Percentiles rank a stretch among this genome's conserved stretches.
phyloP scores from a whole-genome alignment of 2,888 invertebrate genomes.

The Lordiphosa andalusiaca region DNA sequence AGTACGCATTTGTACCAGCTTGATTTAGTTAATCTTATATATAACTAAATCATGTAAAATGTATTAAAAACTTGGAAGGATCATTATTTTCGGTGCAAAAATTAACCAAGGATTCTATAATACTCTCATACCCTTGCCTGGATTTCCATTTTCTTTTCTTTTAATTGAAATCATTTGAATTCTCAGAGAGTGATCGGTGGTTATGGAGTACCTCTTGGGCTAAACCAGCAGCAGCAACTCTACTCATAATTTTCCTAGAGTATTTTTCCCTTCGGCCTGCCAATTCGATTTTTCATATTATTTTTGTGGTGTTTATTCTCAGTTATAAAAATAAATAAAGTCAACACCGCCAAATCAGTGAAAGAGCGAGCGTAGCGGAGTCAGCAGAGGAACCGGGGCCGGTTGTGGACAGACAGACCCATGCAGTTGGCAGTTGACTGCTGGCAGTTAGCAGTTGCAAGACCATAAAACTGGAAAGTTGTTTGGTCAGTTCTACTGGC shows the following conservation, averaged over 20 bases:
- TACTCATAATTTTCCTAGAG: slow-evolving; percentile 1
- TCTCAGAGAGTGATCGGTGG: too few relatives aligned
- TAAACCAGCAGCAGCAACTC: too few relatives aligned
- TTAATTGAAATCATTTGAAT: too few relatives aligned
- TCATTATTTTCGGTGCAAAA: too few relatives aligned
- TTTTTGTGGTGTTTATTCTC: slow-evolving; percentile 53
- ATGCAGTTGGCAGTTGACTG: slow-evolving; percentile 14
- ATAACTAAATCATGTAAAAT: too few relatives aligned
- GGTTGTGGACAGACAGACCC: slow-evolving; percentile 38
- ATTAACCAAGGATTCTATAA: too few relatives aligned
- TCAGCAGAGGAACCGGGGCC: slow-evolving; percentile 16
- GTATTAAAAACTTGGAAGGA: too few relatives aligned
- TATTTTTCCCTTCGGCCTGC: slow-evolving; percentile 13
- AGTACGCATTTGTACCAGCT: too few relatives aligned
- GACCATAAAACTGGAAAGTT: slow-evolving; percentile 73
- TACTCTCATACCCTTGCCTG: too few relatives aligned
- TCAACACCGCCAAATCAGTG: slow-evolving; percentile 54
- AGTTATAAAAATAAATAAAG: slow-evolving; percentile 66
- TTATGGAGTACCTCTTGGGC: too few relatives aligned
- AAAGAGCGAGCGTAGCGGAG: slow-evolving; percentile 32
- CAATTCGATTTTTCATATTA: slow-evolving; percentile 6
- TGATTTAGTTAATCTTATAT: too few relatives aligned
- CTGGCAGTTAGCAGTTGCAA: slow-evolving; percentile 18
- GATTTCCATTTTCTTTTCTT: too few relatives aligned
- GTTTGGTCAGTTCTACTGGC: slow-evolving; percentile 66